Percentiles rank a stretch among this genome's conserved stretches.
Evolutionary conservation across 2,113 vertebrate genomes (phyloP).

Genomic region (Parus major): DNA sequence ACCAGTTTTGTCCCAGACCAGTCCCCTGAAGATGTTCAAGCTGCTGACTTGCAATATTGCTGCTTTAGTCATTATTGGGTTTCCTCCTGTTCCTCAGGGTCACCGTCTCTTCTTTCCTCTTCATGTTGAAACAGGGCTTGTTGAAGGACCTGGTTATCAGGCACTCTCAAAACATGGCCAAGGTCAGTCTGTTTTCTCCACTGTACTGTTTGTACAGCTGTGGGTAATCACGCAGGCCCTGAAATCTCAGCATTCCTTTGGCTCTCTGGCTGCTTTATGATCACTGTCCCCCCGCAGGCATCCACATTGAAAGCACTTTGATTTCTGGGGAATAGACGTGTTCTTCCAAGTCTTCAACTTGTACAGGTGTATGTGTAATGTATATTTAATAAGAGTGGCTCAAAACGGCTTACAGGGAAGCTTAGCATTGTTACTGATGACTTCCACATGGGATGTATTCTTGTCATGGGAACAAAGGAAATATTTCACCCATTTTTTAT

Average conservation of each 20-base stretch:
- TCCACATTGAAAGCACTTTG: not conserved
- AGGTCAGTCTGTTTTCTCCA: slow-evolving; percentile 62
- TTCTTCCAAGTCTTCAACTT: slow-evolving; percentile 26
- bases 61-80: not conserved
- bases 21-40: not conserved
- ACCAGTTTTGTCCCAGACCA: not conserved
- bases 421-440: slow-evolving; percentile 10
- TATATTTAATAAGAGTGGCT: slow-evolving; percentile 8
- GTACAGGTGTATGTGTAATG: slow-evolving; percentile 39
- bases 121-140: slow-evolving; percentile 18
- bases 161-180: slow-evolving; percentile 60
- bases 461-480: slow-evolving; percentile 7
- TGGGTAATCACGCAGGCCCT: slow-evolving; percentile 47
- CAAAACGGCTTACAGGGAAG: slow-evolving; percentile 20
- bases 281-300: slow-evolving; percentile 34
- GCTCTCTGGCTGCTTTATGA: slow-evolving; percentile 32
- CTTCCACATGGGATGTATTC: not conserved
- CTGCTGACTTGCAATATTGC: not conserved
- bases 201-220: slow-evolving; percentile 66
- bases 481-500: not conserved
- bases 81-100: not conserved
- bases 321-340: not conserved
- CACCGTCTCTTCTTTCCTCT: slow-evolving; percentile 10
- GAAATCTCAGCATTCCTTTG: slow-evolving; percentile 61
- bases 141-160: slow-evolving; percentile 56